phyloP scores from a whole-genome alignment of 2,113 vertebrate genomes.

The Carassius gibelio region DNA sequence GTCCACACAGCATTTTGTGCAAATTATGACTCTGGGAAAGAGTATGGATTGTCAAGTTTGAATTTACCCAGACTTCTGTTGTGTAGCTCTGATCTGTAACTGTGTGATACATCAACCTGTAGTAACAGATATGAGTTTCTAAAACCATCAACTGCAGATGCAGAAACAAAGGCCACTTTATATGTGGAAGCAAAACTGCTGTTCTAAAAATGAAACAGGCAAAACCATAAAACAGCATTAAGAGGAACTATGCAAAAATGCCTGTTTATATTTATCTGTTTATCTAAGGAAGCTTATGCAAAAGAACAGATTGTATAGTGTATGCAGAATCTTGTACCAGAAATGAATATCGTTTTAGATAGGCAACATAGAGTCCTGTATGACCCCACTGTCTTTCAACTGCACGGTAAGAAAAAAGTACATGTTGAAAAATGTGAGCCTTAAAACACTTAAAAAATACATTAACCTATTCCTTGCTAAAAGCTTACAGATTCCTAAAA shows the following conservation, averaged over 20 bases:
- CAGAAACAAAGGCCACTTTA: neutral
- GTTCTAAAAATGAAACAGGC: slow-evolving; percentile 37
- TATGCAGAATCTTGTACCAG: neutral
- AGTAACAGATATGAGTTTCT: neutral
- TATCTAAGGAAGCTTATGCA: neutral
- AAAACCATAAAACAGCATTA: slow-evolving; percentile 24
- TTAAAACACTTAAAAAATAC: too few relatives aligned
- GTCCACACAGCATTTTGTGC: neutral
- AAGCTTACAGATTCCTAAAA: too few relatives aligned
- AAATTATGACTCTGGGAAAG: neutral
- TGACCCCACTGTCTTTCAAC: neutral
- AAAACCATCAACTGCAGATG: neutral
- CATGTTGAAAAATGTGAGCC: too few relatives aligned
- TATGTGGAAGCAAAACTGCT: slow-evolving; percentile 39
- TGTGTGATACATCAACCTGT: too few relatives aligned
- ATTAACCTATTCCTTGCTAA: too few relatives aligned
- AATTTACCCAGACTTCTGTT: neutral
- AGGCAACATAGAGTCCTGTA: neutral
- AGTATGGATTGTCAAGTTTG: neutral
- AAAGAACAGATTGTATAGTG: neutral
- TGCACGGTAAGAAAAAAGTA: too few relatives aligned
- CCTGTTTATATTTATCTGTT: neutral
- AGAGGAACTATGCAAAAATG: neutral
- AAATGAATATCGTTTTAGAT: neutral
- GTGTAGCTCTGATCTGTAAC: neutral